phyloP scores from a whole-genome alignment of 2,113 vertebrate genomes.

The Cromileptes altivelis region DNA sequence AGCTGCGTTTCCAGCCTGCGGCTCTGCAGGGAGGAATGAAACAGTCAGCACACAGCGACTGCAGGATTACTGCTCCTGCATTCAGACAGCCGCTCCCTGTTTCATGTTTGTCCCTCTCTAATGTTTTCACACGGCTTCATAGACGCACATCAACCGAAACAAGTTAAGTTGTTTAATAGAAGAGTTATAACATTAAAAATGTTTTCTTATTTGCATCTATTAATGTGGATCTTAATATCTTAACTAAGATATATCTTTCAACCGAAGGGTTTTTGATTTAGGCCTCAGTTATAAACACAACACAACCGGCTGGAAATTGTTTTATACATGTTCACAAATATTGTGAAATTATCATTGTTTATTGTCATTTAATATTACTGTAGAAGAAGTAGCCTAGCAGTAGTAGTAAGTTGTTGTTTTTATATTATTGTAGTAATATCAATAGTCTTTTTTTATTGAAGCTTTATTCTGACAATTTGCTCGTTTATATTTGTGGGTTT shows the following conservation, averaged over 20 bases:
- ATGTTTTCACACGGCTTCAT: not conserved
- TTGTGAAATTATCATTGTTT: not conserved
- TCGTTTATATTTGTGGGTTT: not conserved
- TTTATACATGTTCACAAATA: not conserved
- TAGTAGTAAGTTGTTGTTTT: not conserved
- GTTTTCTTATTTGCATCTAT: not conserved
- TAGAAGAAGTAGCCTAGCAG: no score
- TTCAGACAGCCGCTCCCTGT: not conserved
- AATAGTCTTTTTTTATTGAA: not conserved
- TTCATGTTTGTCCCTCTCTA: not conserved
- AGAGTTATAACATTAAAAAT: not conserved
- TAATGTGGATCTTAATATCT: no score
- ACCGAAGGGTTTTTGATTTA: not conserved
- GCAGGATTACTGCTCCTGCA: not conserved
- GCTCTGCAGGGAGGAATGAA: slow-evolving; percentile 21
- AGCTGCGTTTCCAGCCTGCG: slow-evolving; percentile 23
- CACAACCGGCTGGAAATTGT: not conserved
- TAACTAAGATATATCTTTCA: not conserved
- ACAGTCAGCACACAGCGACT: not conserved
- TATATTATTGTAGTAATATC: no score
- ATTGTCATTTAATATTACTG: not conserved
- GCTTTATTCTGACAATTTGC: not conserved
- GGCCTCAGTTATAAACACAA: not conserved
- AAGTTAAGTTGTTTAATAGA: not conserved
- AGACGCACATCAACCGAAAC: not conserved